phyloP scores from a whole-genome alignment of 1,140 invertebrate genomes.

The Oncopeltus fasciatus region DNA sequence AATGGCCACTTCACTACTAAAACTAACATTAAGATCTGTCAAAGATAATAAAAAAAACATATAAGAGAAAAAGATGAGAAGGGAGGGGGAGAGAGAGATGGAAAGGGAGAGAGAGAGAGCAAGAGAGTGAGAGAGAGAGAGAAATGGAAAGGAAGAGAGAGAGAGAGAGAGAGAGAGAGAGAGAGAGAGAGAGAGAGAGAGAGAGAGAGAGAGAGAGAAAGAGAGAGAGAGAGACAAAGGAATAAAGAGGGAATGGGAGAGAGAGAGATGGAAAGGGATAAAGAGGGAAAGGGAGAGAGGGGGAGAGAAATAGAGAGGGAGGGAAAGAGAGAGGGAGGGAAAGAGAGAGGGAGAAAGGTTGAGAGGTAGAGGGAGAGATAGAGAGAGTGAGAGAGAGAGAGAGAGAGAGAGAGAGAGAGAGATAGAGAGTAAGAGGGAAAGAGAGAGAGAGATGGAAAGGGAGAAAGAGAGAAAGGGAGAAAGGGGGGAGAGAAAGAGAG shows the following conservation, averaged over 20 bases:
- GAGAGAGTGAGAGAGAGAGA: neutral
- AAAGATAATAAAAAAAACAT: neutral
- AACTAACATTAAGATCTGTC: too few relatives aligned
- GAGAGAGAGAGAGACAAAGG: neutral
- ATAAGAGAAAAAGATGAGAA: neutral
- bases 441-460: too few relatives aligned
- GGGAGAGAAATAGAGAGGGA: neutral
- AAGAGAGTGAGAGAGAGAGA: neutral
- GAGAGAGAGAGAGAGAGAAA: neutral
- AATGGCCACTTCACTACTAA: too few relatives aligned
- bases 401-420: too few relatives aligned
- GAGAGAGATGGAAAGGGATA: neutral
- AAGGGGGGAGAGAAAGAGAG: too few relatives aligned
- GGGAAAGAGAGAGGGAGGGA: neutral
- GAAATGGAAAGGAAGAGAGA: neutral
- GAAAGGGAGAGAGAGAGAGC: neutral
- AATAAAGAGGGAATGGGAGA: neutral
- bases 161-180: neutral
- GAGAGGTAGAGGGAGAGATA: neutral
- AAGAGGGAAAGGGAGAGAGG: neutral
- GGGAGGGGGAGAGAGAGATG: neutral
- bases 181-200: neutral
- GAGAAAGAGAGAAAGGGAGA: too few relatives aligned
- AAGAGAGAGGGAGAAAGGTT: neutral
- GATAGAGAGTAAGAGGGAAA: too few relatives aligned